Conservation (phyloP, 2,888 invertebrate genomes). For the Mesorhabditis belari region DNA sequence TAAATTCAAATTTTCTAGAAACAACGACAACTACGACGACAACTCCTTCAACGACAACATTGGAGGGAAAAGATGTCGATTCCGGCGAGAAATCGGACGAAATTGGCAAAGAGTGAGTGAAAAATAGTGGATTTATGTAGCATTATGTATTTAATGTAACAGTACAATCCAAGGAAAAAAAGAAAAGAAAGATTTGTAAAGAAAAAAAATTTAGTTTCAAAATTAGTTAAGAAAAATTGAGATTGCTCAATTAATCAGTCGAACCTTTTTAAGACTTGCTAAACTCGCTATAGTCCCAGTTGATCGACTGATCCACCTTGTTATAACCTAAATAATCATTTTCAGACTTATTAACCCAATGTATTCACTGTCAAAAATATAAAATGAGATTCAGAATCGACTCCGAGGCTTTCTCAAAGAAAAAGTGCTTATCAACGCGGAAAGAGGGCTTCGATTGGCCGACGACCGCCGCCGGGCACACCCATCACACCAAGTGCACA, state of each 20-base stretch:
- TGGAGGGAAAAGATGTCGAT: neutral
- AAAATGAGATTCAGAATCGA: neutral
- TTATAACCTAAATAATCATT: no score
- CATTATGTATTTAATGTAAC: neutral
- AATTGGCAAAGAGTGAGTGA: neutral
- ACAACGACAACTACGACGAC: constrained; percentile 27
- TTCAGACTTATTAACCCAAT: no score
- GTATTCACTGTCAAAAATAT: no score
- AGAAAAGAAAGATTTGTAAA: neutral
- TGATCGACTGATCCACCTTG: no score
- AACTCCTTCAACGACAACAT: constrained; percentile 15
- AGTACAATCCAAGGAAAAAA: neutral
- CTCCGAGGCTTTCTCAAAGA: neutral
- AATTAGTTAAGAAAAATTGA: no score
- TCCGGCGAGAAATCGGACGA: neutral
- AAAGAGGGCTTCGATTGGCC: neutral
- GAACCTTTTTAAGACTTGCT: no score
- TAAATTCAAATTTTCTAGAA: constrained; percentile 4
- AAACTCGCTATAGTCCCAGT: no score
- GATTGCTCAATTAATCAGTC: no score
- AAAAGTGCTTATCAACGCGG: neutral
- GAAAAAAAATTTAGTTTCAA: no score
- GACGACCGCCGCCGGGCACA: neutral
- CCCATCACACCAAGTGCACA: neutral
- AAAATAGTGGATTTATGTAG: no score